phyloP scores from a whole-genome alignment of 2,113 vertebrate genomes.

The Dicaeum eximium region DNA sequence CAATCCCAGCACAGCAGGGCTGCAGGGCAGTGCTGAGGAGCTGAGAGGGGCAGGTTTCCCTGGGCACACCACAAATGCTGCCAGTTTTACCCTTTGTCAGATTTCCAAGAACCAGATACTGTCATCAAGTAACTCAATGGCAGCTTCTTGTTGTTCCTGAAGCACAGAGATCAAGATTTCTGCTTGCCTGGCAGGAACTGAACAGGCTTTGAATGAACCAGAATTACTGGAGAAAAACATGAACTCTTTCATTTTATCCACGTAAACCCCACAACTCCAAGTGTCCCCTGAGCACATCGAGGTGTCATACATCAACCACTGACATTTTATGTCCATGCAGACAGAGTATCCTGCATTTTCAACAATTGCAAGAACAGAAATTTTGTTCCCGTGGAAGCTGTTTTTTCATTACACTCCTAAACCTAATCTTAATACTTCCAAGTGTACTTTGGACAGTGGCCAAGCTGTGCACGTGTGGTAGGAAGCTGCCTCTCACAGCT shows the following conservation, averaged over 20 bases:
- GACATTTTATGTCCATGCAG: not conserved
- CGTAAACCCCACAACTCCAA: not conserved
- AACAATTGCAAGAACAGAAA: not conserved
- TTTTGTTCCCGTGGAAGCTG: not conserved
- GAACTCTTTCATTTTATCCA: not conserved
- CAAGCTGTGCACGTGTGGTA: constrained; percentile 8
- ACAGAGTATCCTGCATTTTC: not conserved
- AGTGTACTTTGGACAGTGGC: constrained; percentile 26
- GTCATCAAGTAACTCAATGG: not conserved
- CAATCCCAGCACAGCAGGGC: not conserved
- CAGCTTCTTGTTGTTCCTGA: not conserved
- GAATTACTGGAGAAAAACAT: not conserved
- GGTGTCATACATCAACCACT: not conserved
- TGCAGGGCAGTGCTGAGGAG: fast-evolving
- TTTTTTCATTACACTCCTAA: constrained; percentile 10
- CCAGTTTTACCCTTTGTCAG: not conserved
- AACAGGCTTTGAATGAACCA: not conserved
- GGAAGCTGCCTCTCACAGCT: not conserved
- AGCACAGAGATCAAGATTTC: not conserved
- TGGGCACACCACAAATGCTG: not conserved
- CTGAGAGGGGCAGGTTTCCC: not conserved
- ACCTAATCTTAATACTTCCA: constrained; percentile 18
- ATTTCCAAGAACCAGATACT: not conserved
- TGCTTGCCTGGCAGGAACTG: not conserved
- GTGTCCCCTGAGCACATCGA: not conserved